A percentile compares a stretch with the other conserved stretches of the same genome.
Evolutionary conservation across 2,113 vertebrate genomes (phyloP).

Genomic region (Mus musculus): GRCm39 chr9:103093501-103094000

Average conservation of each 20-base stretch:
- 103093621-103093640: neutral
- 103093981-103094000: neutral
- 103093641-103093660: neutral
- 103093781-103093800: slow-evolving; percentile 7
- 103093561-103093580: neutral
- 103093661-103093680: neutral
- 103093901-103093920: neutral
- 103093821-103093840: neutral
- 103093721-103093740: neutral
- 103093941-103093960: neutral
- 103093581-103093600: neutral
- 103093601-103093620: neutral
- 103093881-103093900: neutral
- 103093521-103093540: neutral
- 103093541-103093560: neutral
- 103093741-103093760: neutral
- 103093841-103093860: neutral
- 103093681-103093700: neutral
- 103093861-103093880: slow-evolving; percentile 38
- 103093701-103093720: neutral
- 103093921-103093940: neutral
- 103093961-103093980: neutral
- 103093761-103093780: slow-evolving; percentile 21
- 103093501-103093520: neutral
- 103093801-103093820: neutral